Evolutionary conservation across 2,888 invertebrate genomes (phyloP).

Genomic region (Gibbula magus): DNA sequence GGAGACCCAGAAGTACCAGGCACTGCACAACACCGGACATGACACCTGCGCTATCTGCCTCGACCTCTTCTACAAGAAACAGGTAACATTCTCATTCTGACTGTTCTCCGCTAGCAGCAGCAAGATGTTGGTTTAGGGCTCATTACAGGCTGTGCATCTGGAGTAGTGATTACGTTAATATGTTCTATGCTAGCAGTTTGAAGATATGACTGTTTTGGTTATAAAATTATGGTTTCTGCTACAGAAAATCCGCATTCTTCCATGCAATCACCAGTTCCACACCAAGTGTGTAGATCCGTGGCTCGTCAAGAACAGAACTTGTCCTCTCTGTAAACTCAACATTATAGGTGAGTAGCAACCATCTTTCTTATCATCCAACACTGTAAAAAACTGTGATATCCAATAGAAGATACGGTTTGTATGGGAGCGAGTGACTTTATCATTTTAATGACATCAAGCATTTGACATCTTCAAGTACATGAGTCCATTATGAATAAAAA

Average conservation of each 20-base stretch:
- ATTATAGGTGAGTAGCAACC: constrained; percentile 73
- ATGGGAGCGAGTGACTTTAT: no score
- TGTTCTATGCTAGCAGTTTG: neutral
- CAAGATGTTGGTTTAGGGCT: no score
- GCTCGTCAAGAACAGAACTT: constrained; percentile 75
- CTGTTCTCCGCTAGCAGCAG: no score
- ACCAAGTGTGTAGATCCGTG: constrained; percentile 77
- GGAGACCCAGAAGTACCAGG: constrained; percentile 64
- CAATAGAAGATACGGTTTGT: no score
- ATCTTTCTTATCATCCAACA: neutral
- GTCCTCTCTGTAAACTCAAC: constrained; percentile 77
- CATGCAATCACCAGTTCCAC: constrained; percentile 77
- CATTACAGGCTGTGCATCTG: neutral
- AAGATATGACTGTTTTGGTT: neutral
- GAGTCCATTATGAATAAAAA: no score
- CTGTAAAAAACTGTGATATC: no score
- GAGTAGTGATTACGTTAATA: neutral
- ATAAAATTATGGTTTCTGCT: constrained; percentile 30
- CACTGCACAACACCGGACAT: constrained; percentile 42
- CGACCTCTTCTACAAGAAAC: constrained; percentile 75
- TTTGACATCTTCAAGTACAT: no score
- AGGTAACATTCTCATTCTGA: constrained; percentile 56
- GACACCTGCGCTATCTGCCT: constrained; percentile 77
- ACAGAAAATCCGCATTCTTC: constrained; percentile 75
- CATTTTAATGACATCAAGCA: no score